These are phyloP conservation scores for Nylanderia fulva DNA, from an alignment of 1,140 invertebrate species.

Conservation along the genomic window DNA sequence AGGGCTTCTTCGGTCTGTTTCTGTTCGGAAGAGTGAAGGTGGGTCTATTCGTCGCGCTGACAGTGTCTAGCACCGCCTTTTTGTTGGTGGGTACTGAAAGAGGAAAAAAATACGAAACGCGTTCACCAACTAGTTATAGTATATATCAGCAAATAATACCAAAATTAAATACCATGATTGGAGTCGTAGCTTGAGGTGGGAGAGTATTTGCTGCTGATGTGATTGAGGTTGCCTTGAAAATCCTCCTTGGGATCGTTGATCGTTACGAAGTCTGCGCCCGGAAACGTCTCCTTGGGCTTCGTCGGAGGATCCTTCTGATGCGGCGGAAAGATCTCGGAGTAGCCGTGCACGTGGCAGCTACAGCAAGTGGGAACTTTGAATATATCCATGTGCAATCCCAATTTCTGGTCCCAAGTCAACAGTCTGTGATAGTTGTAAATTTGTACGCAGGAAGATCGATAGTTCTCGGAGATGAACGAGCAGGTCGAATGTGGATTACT, in stretches of 20 bases:
- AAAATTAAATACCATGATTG: constrained; percentile 60
- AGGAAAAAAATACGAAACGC: neutral
- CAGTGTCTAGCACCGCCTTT: constrained; percentile 73
- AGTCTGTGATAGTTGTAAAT: constrained; percentile 95
- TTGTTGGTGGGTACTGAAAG: constrained; percentile 72
- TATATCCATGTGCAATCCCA: constrained; percentile 94
- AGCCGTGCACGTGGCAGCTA: constrained; percentile 93
- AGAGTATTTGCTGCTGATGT: constrained; percentile 70
- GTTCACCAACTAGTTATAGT: too few relatives aligned
- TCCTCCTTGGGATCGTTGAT: constrained; percentile 75
- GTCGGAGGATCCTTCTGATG: constrained; percentile 81
- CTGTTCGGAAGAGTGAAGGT: constrained; percentile 68
- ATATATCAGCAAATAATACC: too few relatives aligned
- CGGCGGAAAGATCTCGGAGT: constrained; percentile 89
- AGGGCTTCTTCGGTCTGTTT: constrained; percentile 78
- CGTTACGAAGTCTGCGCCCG: constrained; percentile 81
- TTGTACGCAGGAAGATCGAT: constrained; percentile 93
- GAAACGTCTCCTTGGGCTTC: constrained; percentile 80
- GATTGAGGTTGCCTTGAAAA: constrained; percentile 65
- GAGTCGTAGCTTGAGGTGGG: constrained; percentile 66
- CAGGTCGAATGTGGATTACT: constrained; percentile 92
- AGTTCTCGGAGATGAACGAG: constrained; percentile 92
- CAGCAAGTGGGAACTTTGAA: constrained; percentile 95
- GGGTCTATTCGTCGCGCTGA: constrained; percentile 72
- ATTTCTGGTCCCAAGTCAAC: constrained; percentile 92